Conservation (phyloP, 1,140 invertebrate genomes). For the Aphaenogaster rudis region DNA sequence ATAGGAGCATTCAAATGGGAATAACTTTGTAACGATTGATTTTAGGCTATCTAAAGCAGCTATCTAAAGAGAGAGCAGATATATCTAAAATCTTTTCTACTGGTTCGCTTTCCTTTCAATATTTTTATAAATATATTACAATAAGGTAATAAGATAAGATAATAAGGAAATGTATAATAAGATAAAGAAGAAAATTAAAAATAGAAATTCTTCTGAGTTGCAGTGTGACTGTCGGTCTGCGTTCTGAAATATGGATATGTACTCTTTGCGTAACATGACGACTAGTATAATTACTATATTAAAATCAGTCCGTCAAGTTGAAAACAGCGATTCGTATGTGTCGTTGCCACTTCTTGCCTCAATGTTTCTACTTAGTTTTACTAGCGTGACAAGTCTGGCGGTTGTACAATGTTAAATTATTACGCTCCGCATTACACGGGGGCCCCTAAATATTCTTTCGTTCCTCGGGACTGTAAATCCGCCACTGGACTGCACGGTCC, state of each 20-base stretch:
- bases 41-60: neutral
- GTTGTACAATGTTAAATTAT: conserved; percentile 9
- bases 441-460: conserved; percentile 21
- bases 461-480: conserved; percentile 23
- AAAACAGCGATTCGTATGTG: neutral
- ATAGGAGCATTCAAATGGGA: too few species aligned
- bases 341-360: neutral
- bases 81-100: neutral
- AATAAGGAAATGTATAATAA: neutral
- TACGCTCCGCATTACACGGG: neutral
- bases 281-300: neutral
- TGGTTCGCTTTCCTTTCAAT: neutral
- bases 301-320: neutral
- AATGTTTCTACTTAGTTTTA: conserved; percentile 6
- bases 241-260: neutral
- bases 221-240: neutral
- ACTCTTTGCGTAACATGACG: neutral
- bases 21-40: too few species aligned
- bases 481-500: conserved; percentile 35
- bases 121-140: neutral
- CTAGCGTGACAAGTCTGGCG: neutral
- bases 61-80: neutral
- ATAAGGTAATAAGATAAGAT: neutral
- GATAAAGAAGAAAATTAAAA: neutral
- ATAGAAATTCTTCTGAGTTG: neutral